A percentile compares a stretch with the other conserved stretches of the same genome.
These are phyloP conservation scores for Nerophis ophidion DNA, from an alignment of 2,113 vertebrate genomes.

Conservation along the genomic window DNA sequence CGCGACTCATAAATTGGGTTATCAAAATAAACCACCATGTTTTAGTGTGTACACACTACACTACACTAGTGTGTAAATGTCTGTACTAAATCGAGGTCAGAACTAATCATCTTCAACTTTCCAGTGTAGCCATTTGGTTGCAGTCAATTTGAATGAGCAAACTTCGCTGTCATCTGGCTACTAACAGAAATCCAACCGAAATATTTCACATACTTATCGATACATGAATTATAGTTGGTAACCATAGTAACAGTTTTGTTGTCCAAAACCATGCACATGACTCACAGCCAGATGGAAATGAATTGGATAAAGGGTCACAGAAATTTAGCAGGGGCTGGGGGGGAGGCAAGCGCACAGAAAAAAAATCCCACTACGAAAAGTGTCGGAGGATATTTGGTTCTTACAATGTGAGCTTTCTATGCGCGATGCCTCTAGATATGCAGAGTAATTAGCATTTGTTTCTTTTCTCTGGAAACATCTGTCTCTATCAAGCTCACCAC, in stretches of 20 bases:
- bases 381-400: constrained; percentile 38
- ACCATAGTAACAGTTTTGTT: constrained; percentile 28
- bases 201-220: constrained; percentile 26
- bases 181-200: constrained; percentile 15
- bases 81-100: too few species aligned
- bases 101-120: too few species aligned
- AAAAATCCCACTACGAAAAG: constrained; percentile 15
- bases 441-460: constrained; percentile 66
- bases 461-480: constrained; percentile 68
- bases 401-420: constrained; percentile 36
- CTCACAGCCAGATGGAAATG: constrained; percentile 28
- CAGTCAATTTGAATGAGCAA: background rate
- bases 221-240: constrained; percentile 20
- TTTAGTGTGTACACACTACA: too few species aligned
- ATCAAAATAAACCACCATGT: too few species aligned
- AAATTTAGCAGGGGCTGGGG: background rate
- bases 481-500: constrained; percentile 54
- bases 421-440: constrained; percentile 50
- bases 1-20: too few species aligned
- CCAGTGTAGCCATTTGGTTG: background rate
- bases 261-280: constrained; percentile 28
- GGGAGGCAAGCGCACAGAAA: background rate
- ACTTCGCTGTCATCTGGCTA: constrained; percentile 8
- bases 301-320: constrained; percentile 11
- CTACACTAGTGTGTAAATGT: too few species aligned